These are phyloP conservation scores for Sphaerophoria taeniata DNA, from an alignment of 2,888 invertebrate species.

Conservation along the genomic window DNA sequence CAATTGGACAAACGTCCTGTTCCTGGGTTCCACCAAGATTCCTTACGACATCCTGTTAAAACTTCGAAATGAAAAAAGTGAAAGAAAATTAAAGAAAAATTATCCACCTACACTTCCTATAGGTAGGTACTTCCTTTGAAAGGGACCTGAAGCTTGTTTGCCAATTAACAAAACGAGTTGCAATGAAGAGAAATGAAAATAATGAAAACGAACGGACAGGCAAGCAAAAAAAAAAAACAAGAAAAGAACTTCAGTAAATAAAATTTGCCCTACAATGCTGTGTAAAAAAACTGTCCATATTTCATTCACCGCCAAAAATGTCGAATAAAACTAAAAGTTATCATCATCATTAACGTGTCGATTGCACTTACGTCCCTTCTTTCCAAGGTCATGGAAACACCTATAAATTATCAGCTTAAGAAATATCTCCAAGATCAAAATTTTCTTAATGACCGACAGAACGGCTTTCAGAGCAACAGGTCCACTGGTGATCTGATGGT, in stretches of 20 bases:
- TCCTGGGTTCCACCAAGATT: neutral
- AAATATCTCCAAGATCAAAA: too few relatives aligned
- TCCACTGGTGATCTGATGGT: too few relatives aligned
- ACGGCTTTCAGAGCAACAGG: too few relatives aligned
- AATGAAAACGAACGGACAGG: slow-evolving; percentile 20
- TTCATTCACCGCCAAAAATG: too few relatives aligned
- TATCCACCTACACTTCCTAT: slow-evolving; percentile 41
- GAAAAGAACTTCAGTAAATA: slow-evolving; percentile 30
- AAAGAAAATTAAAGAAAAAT: slow-evolving; percentile 2
- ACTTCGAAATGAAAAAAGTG: neutral
- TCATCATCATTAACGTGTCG: too few relatives aligned
- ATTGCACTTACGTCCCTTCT: too few relatives aligned
- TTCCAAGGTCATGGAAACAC: too few relatives aligned
- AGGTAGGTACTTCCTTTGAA: slow-evolving; percentile 1
- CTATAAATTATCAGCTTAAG: too few relatives aligned
- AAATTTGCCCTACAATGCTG: neutral
- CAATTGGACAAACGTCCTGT: slow-evolving; percentile 24
- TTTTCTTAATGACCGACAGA: too few relatives aligned
- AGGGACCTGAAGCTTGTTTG: slow-evolving; percentile 39
- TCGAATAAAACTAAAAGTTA: too few relatives aligned
- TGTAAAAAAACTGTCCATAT: too few relatives aligned
- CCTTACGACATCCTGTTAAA: slow-evolving; percentile 2
- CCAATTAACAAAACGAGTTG: slow-evolving; percentile 58
- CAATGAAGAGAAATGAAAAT: slow-evolving; percentile 27
- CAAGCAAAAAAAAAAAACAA: neutral